Conservation (phyloP, 2,888 invertebrate species). For the Galerucella nymphaeae region DNA sequence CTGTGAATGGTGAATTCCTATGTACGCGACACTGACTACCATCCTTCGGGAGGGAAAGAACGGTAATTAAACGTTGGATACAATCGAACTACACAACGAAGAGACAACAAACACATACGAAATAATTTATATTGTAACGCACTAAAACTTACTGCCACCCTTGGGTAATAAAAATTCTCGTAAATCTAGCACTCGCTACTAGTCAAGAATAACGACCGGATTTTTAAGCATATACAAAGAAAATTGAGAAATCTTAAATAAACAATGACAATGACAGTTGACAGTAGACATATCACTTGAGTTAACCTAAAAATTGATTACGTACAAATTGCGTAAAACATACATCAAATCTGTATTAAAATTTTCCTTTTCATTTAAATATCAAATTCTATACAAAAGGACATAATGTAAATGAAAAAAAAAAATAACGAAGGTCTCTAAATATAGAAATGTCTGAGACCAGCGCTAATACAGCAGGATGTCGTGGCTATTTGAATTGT, state of each 20-base stretch:
- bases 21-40: conserved; percentile 9
- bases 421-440: conserved; percentile 37
- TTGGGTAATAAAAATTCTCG: conserved; percentile 23
- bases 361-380: too few relatives aligned
- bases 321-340: too few relatives aligned
- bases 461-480: conserved; percentile 55
- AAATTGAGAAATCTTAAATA: not conserved
- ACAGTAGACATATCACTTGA: not conserved
- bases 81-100: conserved; percentile 25
- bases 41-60: conserved; percentile 19
- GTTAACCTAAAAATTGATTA: not conserved
- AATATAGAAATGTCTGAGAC: conserved; percentile 50
- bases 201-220: conserved; percentile 9
- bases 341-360: too few relatives aligned
- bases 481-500: conserved; percentile 57
- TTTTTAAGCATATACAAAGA: not conserved
- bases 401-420: not conserved
- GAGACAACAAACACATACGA: conserved; percentile 25
- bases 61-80: conserved; percentile 26
- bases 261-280: too few relatives aligned
- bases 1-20: not conserved
- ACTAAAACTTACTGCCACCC: conserved; percentile 21
- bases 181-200: conserved; percentile 16
- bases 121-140: conserved; percentile 22
- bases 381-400: not conserved